Evolutionary conservation across 2,888 invertebrate species (phyloP).

Genomic region (Limenitis arthemis): DNA sequence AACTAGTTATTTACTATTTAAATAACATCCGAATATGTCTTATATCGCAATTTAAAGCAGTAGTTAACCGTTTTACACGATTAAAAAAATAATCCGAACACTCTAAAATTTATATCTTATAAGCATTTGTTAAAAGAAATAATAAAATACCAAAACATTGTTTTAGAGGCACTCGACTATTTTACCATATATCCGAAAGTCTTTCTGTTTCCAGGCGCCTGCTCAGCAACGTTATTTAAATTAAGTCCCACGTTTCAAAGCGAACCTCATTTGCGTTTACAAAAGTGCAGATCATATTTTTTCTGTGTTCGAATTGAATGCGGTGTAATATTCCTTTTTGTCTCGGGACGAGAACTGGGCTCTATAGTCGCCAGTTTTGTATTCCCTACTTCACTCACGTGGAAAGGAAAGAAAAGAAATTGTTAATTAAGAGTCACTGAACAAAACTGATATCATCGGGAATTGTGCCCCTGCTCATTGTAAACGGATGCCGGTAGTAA

Average conservation of each 20-base stretch:
- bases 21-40: no score
- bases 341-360: slow-evolving; percentile 38
- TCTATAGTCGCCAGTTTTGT: slow-evolving; percentile 57
- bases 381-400: slow-evolving; percentile 66
- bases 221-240: slow-evolving; percentile 51
- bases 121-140: slow-evolving; percentile 2
- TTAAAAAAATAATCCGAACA: not conserved
- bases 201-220: slow-evolving; percentile 35
- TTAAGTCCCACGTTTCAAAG: slow-evolving; percentile 57
- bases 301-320: slow-evolving; percentile 63
- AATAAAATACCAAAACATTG: slow-evolving; percentile 12
- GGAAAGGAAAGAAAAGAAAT: slow-evolving; percentile 70
- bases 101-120: not conserved
- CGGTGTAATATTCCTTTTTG: slow-evolving; percentile 65
- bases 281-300: slow-evolving; percentile 68
- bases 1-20: no score
- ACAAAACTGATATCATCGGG: slow-evolving; percentile 64
- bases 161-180: slow-evolving; percentile 22
- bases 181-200: slow-evolving; percentile 25
- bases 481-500: slow-evolving; percentile 52
- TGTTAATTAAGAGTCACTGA: slow-evolving; percentile 70
- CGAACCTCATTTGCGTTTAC: slow-evolving; percentile 65
- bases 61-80: no score
- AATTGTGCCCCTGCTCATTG: slow-evolving; percentile 56
- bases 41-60: no score